These are phyloP conservation scores for Brachyalestes nurse DNA, from an alignment of 2,797 vertebrate species.

Conservation along the genomic window DNA sequence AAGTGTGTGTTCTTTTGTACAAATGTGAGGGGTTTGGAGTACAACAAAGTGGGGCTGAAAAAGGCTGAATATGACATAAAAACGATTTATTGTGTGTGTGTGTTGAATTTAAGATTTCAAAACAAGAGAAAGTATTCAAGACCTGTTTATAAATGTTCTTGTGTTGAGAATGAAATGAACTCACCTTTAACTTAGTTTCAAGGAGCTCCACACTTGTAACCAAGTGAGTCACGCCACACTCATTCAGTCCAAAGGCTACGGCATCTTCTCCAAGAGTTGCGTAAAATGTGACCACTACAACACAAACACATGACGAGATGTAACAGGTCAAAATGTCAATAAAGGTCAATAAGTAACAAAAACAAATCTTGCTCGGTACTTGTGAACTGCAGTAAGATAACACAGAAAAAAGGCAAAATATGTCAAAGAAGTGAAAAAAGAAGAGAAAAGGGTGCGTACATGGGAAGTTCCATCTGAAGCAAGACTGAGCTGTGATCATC, in stretches of 20 bases:
- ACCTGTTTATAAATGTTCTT: no score
- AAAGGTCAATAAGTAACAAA: background rate
- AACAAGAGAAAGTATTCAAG: no score
- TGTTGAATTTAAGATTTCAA: no score
- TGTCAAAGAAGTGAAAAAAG: background rate
- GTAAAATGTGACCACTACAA: constrained; percentile 94
- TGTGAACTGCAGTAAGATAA: background rate
- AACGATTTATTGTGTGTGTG: no score
- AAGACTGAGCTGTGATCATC: constrained; percentile 94
- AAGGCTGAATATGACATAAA: background rate
- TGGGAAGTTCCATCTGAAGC: constrained; percentile 94
- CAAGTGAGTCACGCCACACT: constrained; percentile 90
- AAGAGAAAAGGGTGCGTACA: constrained; percentile 73
- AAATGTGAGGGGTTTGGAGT: background rate
- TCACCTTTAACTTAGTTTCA: constrained; percentile 93
- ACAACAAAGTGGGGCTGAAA: background rate
- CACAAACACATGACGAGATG: constrained; percentile 27
- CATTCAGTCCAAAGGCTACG: constrained; percentile 90
- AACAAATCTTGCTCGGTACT: background rate
- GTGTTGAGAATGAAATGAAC: background rate
- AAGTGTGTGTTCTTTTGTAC: background rate
- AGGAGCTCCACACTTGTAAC: constrained; percentile 92
- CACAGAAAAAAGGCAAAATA: background rate
- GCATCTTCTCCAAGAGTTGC: constrained; percentile 95
- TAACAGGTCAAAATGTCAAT: constrained; percentile 3